phyloP scores from a whole-genome alignment of 2,888 invertebrate species.

The Sinhomidia bicolor region DNA sequence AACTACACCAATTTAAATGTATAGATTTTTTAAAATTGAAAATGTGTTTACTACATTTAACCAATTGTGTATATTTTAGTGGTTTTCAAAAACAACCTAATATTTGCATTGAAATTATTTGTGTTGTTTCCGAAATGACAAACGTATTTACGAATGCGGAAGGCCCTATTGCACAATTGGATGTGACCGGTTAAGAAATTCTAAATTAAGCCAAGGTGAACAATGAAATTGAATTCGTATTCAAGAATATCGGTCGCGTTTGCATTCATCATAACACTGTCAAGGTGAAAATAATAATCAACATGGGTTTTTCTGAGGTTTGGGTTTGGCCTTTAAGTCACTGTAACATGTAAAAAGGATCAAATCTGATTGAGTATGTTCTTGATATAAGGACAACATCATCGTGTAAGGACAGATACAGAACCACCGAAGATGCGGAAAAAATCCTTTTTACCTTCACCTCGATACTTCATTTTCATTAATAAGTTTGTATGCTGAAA shows the following conservation, averaged over 20 bases:
- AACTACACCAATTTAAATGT: too few relatives aligned
- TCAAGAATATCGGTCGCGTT: not conserved
- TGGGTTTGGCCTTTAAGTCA: not conserved
- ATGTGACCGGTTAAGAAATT: too few relatives aligned
- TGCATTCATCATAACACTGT: slow-evolving; percentile 16
- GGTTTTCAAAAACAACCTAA: too few relatives aligned
- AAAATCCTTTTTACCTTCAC: not conserved
- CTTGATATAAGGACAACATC: not conserved
- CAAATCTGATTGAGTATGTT: not conserved
- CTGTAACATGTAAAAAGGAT: not conserved
- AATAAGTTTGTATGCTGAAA: not conserved
- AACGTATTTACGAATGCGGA: too few relatives aligned
- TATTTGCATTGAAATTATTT: too few relatives aligned
- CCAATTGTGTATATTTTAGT: too few relatives aligned
- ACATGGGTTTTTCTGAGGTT: not conserved
- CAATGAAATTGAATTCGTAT: too few relatives aligned
- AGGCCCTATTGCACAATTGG: too few relatives aligned
- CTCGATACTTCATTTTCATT: not conserved
- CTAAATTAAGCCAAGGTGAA: too few relatives aligned
- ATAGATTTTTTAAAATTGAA: too few relatives aligned
- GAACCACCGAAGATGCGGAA: not conserved
- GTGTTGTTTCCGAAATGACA: too few relatives aligned
- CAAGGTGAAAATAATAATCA: slow-evolving; percentile 50
- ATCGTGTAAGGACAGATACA: not conserved
- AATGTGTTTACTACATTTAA: too few relatives aligned